These are phyloP conservation scores for Acromyrmex heyeri DNA, from an alignment of 1,140 invertebrate genomes.

Conservation along the genomic window DNA sequence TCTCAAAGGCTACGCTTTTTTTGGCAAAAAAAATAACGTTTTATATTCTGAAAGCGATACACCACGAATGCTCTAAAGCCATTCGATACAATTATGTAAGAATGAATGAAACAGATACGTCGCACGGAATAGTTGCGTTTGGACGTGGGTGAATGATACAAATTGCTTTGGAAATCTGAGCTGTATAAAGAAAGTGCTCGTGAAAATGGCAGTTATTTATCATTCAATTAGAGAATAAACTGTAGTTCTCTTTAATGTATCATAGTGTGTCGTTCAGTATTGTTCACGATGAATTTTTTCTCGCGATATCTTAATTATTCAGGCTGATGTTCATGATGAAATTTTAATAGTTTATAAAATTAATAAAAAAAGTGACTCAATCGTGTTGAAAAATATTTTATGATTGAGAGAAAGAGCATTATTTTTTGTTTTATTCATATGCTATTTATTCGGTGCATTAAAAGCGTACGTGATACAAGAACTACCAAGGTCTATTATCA, in stretches of 20 bases:
- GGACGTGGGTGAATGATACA: neutral
- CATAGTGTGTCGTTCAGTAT: neutral
- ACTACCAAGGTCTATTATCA: neutral
- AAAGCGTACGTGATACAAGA: neutral
- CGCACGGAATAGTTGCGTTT: neutral
- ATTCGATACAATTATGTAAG: constrained; percentile 6
- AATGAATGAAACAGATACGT: constrained; percentile 26
- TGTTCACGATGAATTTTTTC: neutral
- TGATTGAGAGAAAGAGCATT: neutral
- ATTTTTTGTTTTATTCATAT: neutral
- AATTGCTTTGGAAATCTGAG: constrained; percentile 27
- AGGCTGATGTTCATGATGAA: neutral
- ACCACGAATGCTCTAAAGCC: neutral
- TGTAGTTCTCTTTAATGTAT: neutral
- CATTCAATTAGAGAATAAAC: constrained; percentile 23
- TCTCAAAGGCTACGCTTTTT: neutral
- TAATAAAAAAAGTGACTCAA: neutral
- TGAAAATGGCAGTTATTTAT: neutral
- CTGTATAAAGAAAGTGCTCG: constrained; percentile 7
- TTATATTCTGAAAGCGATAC: neutral
- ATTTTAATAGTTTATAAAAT: neutral
- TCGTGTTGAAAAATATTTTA: neutral
- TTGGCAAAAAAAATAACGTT: constrained; percentile 14
- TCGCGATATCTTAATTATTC: neutral
- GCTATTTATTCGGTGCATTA: neutral